Evolutionary conservation across 2,113 vertebrate species (phyloP).

Genomic region (Lagopus leucura): DNA sequence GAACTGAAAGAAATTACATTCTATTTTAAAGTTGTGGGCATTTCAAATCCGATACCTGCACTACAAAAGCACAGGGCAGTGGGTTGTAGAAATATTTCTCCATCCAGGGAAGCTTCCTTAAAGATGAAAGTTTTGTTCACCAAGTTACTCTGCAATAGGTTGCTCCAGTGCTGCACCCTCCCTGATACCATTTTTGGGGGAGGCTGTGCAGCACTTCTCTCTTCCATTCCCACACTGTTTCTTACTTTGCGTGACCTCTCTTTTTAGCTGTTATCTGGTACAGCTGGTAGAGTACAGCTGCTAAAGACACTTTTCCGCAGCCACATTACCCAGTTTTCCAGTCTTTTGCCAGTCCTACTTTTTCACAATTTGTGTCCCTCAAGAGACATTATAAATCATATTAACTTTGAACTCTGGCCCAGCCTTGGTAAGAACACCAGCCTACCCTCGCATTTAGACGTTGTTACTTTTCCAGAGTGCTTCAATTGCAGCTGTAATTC

Average conservation of each 20-base stretch:
- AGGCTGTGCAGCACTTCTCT: neutral
- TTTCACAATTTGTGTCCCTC: constrained; percentile 61
- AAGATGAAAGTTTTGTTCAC: neutral
- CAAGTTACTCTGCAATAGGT: neutral
- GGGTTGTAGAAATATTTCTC: neutral
- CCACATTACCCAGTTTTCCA: constrained; percentile 41
- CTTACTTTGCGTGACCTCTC: constrained; percentile 19
- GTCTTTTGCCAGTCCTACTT: constrained; percentile 18
- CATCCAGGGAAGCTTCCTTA: neutral
- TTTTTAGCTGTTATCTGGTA: constrained; percentile 30
- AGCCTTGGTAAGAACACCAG: constrained; percentile 16
- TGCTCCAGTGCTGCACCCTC: neutral
- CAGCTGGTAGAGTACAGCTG: constrained; percentile 59
- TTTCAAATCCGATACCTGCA: neutral
- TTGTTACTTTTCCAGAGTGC: neutral
- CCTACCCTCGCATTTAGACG: neutral
- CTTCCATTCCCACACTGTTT: constrained; percentile 57
- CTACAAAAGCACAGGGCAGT: neutral
- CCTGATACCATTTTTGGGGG: neutral
- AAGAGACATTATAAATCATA: constrained; percentile 46
- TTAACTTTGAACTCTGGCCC: constrained; percentile 61
- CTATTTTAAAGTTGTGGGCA: neutral
- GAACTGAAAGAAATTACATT: neutral
- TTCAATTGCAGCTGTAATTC: neutral
- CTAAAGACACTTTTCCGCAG: constrained; percentile 28